These are phyloP conservation scores for Felis catus DNA, from an alignment of 2,113 vertebrate genomes.

Conservation along the genomic window F.catus_Fca126_mat1.0 CM031413.1:105911001-105911500, in stretches of 20 bases:
- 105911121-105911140: neutral
- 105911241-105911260: neutral
- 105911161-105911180: neutral
- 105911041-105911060: neutral
- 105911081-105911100: neutral
- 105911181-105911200: neutral
- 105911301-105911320: neutral
- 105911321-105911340: neutral
- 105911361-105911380: neutral
- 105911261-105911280: neutral
- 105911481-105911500: neutral
- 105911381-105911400: neutral
- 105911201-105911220: neutral
- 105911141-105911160: neutral
- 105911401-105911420: neutral
- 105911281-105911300: neutral
- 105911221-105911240: neutral
- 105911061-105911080: neutral
- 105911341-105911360: accelerated
- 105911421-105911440: accelerated
- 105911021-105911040: neutral
- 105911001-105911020: neutral
- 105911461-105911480: neutral
- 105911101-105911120: neutral
- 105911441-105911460: accelerated